Evolutionary conservation across 2,113 vertebrate genomes (phyloP).

Genomic region (Mus musculus): DNA sequence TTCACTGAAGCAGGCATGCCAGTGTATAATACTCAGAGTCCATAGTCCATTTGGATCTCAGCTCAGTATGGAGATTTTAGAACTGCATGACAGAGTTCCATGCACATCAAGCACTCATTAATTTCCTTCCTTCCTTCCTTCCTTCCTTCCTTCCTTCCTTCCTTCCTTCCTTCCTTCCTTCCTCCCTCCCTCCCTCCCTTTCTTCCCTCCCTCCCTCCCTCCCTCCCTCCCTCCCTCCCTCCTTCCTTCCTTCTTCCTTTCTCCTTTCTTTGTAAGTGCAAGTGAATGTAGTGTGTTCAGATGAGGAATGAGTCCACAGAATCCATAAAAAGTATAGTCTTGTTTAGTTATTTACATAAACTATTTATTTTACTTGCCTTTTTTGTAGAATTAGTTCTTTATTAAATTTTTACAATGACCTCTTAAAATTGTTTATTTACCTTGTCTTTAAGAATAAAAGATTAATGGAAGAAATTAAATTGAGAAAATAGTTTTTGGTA

Average conservation of each 20-base stretch:
- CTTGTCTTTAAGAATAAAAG: not conserved
- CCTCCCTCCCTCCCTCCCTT: fast-evolving
- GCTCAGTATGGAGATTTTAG: not conserved
- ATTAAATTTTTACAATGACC: not conserved
- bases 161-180: not conserved
- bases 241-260: not conserved
- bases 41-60: not conserved
- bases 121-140: too few relatives aligned
- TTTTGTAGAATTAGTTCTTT: not conserved
- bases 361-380: not conserved
- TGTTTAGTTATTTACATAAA: not conserved
- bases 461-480: not conserved
- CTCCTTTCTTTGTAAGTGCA: not conserved
- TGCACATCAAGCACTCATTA: not conserved
- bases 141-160: not conserved
- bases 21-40: not conserved
- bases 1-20: not conserved
- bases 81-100: not conserved
- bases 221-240: not conserved
- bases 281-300: not conserved
- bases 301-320: not conserved
- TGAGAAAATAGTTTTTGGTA: not conserved
- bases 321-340: not conserved
- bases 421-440: not conserved
- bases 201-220: too few relatives aligned